phyloP scores from a whole-genome alignment of 1,140 invertebrate species.

The Drosophila erecta region DNA sequence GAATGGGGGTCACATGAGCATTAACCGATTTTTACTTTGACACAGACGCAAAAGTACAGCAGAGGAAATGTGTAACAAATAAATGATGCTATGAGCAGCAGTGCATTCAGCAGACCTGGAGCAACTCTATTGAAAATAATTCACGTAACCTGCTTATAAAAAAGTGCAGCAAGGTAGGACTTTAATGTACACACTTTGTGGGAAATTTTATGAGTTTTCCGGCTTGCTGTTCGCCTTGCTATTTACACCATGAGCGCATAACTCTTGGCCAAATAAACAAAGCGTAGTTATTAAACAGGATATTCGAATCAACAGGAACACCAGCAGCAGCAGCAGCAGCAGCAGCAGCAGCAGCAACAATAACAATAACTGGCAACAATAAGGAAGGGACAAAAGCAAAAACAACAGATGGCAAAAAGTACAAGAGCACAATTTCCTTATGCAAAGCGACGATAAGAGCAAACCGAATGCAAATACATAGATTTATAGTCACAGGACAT shows the following conservation, averaged over 20 bases:
- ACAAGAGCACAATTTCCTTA: conserved; percentile 79
- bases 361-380: conserved; percentile 17
- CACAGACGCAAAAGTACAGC: not conserved
- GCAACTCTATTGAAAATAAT: not conserved
- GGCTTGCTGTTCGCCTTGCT: too few species aligned
- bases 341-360: conserved; percentile 9
- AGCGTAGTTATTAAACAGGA: conserved; percentile 77
- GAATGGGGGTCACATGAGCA: not conserved
- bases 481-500: conserved; percentile 65
- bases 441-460: conserved; percentile 76
- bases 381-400: conserved; percentile 39
- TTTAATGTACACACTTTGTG: too few species aligned
- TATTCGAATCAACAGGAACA: conserved; percentile 72
- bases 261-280: conserved; percentile 75
- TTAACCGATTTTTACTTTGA: conserved; percentile 4
- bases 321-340: conserved; percentile 28
- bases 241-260: conserved; percentile 45
- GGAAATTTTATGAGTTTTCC: too few species aligned
- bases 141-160: not conserved
- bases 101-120: not conserved
- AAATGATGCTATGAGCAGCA: not conserved
- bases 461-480: conserved; percentile 80
- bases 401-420: conserved; percentile 67
- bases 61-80: conserved; percentile 12
- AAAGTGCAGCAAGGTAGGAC: not conserved